These are phyloP conservation scores for Clytia hemisphaerica DNA, from an alignment of 30 jellyfish, hydroid and myxozoan species.

Conservation along the genomic window DNA sequence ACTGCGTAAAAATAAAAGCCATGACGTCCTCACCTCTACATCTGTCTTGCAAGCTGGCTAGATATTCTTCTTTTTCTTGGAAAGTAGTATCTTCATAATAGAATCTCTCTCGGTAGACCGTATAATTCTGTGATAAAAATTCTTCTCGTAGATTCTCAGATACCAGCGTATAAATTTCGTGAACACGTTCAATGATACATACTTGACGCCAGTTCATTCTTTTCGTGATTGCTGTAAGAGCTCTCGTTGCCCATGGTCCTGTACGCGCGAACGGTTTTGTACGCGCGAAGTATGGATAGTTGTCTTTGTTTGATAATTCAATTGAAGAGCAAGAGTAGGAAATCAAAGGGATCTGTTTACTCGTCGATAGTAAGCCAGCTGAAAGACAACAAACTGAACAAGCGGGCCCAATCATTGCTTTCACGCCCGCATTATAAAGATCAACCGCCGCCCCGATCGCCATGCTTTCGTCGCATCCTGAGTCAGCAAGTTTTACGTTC, in stretches of 20 bases:
- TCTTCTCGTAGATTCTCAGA: no score
- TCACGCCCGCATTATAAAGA: conserved; percentile 40
- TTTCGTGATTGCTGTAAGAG: conserved; percentile 36
- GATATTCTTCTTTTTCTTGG: background rate
- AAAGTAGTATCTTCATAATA: conserved; percentile 36
- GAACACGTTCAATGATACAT: conserved; percentile 55
- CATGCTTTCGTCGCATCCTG: conserved; percentile 54
- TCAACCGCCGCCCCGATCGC: conserved; percentile 69
- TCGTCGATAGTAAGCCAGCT: conserved; percentile 66
- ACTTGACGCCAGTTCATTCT: conserved; percentile 60
- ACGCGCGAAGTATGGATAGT: conserved; percentile 72
- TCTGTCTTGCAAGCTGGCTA: conserved; percentile 21
- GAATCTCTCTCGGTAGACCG: conserved; percentile 40
- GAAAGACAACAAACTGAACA: conserved; percentile 72
- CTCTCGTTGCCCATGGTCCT: conserved; percentile 61
- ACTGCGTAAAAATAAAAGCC: no score
- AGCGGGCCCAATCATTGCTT: conserved; percentile 80
- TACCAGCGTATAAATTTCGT: conserved; percentile 52
- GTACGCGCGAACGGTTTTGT: conserved; percentile 90
- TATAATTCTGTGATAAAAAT: no score
- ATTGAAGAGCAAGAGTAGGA: conserved; percentile 77
- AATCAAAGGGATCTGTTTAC: conserved; percentile 61
- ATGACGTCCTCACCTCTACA: conserved; percentile 83
- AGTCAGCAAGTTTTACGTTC: conserved; percentile 24
- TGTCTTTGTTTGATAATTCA: conserved; percentile 40